phyloP scores from a whole-genome alignment of 2,797 vertebrate species.

The Lacerta viridis region DNA sequence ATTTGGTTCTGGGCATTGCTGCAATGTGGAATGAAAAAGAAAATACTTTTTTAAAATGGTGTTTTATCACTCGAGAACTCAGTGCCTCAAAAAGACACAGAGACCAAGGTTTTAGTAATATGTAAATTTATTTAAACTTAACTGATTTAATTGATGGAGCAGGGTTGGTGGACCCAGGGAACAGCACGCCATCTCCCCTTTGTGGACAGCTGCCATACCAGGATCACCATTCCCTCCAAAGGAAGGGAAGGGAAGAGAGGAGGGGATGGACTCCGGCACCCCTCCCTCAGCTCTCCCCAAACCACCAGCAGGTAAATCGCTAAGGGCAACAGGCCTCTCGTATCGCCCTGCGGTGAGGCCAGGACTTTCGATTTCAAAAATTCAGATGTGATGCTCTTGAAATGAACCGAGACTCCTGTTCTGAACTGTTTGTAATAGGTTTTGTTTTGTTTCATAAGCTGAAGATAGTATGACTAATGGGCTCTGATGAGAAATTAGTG shows the following conservation, averaged over 20 bases:
- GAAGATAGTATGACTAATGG: not conserved
- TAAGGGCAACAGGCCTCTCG: not conserved
- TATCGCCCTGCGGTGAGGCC: not conserved
- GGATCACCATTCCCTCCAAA: not conserved
- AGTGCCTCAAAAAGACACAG: not conserved
- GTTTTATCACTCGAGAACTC: not conserved
- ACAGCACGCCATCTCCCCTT: not conserved
- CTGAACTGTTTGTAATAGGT: not conserved
- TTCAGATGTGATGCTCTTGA: not conserved
- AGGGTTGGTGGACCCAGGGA: not conserved
- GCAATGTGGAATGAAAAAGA: not conserved
- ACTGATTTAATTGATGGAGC: not conserved
- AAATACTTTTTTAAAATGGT: not conserved
- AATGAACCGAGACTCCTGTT: not conserved
- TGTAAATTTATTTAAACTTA: not conserved
- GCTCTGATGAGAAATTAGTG: conserved; percentile 12
- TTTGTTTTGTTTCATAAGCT: not conserved
- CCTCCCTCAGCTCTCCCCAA: not conserved
- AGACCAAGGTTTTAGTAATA: not conserved
- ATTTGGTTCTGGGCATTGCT: not conserved
- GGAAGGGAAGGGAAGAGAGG: not conserved
- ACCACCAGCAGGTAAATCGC: not conserved
- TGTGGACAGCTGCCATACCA: not conserved
- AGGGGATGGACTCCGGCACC: not conserved
- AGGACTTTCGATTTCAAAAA: not conserved